Conservation (phyloP, 2,888 invertebrate species). For the Ectemnius cavifrons region DNA sequence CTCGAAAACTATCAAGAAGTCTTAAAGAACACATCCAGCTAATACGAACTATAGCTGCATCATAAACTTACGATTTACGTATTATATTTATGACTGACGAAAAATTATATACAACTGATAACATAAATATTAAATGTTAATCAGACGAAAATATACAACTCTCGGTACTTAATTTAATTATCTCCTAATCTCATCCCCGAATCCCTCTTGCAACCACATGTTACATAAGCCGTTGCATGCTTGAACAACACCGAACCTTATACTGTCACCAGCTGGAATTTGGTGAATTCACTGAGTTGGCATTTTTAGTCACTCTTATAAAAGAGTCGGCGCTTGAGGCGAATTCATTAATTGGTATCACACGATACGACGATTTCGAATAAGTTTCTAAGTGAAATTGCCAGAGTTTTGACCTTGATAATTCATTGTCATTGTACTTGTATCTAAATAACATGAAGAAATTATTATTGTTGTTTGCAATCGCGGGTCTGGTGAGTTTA, state of each 20-base stretch:
- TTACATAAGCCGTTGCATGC: no score
- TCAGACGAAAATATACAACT: background rate
- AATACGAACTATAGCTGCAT: no score
- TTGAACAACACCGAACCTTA: no score
- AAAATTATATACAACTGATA: no score
- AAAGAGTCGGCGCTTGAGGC: background rate
- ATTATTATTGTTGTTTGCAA: constrained; percentile 11
- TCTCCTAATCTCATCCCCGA: no score
- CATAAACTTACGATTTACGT: background rate
- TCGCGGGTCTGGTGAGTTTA: constrained; percentile 27
- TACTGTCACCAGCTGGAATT: no score
- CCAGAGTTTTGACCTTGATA: no score
- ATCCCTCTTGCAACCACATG: no score
- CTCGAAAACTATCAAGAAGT: background rate
- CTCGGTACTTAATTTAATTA: no score
- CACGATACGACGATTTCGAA: background rate
- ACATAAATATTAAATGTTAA: background rate
- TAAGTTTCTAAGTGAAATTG: background rate
- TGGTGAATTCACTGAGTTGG: background rate
- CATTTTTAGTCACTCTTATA: constrained; percentile 1
- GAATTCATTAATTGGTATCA: background rate
- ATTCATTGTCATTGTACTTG: background rate
- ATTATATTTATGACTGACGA: constrained; percentile 5
- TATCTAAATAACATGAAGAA: constrained; percentile 20
- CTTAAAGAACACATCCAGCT: background rate